Percentiles rank a stretch among this genome's conserved stretches.
These are phyloP conservation scores for Lucifuga dentata DNA, from an alignment of 2,113 vertebrate species.

Conservation along the genomic window DNA sequence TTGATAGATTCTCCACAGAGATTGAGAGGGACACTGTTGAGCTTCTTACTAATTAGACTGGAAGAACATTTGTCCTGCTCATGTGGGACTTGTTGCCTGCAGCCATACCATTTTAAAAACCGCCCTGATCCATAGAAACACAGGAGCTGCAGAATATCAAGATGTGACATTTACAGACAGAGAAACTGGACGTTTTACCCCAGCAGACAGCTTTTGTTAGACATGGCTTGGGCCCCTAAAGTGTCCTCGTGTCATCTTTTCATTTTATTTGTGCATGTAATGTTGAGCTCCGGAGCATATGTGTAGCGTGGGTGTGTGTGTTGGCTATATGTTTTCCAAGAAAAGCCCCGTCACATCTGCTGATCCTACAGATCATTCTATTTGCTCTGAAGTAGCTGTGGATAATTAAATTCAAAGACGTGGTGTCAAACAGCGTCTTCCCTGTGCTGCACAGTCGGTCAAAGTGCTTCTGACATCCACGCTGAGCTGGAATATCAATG, in stretches of 20 bases:
- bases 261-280: not conserved
- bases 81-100: conserved; percentile 44
- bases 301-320: not conserved
- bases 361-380: conserved; percentile 61
- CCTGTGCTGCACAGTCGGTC: conserved; percentile 45
- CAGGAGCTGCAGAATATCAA: conserved; percentile 12
- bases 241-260: not conserved
- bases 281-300: not conserved
- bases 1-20: conserved; percentile 40
- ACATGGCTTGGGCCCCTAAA: conserved; percentile 4
- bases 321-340: conserved; percentile 14
- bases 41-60: conserved; percentile 63
- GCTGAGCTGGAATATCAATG: conserved; percentile 75
- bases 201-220: conserved; percentile 15
- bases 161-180: conserved; percentile 53
- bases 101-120: conserved; percentile 34
- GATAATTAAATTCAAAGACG: conserved; percentile 77
- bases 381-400: conserved; percentile 74
- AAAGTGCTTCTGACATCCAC: conserved; percentile 75
- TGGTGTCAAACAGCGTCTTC: conserved; percentile 70
- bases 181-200: not conserved
- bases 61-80: conserved; percentile 49
- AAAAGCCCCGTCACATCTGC: conserved; percentile 54
- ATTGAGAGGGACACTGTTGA: conserved; percentile 34
- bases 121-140: conserved; percentile 24